Base-by-base conservation (phyloP, 2,888 invertebrate genomes). In the Cordilura impudica region DNA sequence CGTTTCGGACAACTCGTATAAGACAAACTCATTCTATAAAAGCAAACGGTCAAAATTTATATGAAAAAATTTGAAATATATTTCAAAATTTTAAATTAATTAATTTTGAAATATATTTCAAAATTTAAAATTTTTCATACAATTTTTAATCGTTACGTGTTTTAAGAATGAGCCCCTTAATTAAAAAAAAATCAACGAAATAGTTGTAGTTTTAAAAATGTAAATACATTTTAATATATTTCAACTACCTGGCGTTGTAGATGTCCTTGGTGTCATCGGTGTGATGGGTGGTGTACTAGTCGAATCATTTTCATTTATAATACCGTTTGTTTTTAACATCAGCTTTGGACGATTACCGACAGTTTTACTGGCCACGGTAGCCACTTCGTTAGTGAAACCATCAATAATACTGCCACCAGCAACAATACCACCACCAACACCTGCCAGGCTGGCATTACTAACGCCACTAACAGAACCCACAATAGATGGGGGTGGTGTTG, bases 191-290 rank as follows among this genome's bases (percentile, higher is more conserved):
- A n/a, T n/a, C n/a, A n/a, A n/a, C n/a, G n/a, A n/a, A n/a, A n/a
- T n/a, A n/a, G n/a, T n/a, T n/a, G n/a, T n/a, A n/a, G n/a, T n/a
- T n/a, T n/a, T n/a, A n/a, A n/a, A n/a, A 19, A 31, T 31, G 29
- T 31, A 18, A 39, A n/a, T 23, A 16, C 0, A 0, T 21, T n/a
- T 10, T n/a, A n/a, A n/a, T 26, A 29, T 16, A n/a, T 39, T 39
- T 39, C n/a, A 12, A 65, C 21, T 93, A 96, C 96, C 96, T 93
- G 96, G 96, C 31, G 96, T 96, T 0, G 95, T 95, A 1, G 95
- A 95, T 2, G 96, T 96, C 83, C 96, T 84, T 69, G 88, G 88
- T 72, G 88, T 87, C 87, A 84, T 92, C 0, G 96, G 96, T 4
- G 96, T 96, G 90, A 94, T 94, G 2, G 96, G 96, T n/a, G n/a